These are phyloP conservation scores for Gymnogyps californianus DNA, from an alignment of 2,113 vertebrate species.

Conservation along the genomic window DNA sequence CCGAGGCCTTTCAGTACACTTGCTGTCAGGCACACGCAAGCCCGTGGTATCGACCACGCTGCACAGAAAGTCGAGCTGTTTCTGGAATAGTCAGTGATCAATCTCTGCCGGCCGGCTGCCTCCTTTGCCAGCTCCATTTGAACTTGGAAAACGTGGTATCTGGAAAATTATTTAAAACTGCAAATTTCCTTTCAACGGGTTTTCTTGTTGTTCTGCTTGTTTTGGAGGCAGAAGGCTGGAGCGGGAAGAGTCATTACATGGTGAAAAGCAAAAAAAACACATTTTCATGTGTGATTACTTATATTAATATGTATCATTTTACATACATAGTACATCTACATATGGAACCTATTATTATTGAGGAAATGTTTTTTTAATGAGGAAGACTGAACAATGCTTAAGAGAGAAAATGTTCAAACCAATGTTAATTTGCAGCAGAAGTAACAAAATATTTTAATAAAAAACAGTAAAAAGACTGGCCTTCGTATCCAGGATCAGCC, in stretches of 20 bases:
- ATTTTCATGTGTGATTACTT: constrained; percentile 10
- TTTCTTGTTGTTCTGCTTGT: constrained; percentile 30
- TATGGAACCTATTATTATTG: constrained; percentile 39
- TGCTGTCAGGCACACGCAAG: accelerated
- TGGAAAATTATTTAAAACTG: constrained; percentile 30
- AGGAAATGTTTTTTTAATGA: constrained; percentile 64
- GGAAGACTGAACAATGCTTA: constrained; percentile 55
- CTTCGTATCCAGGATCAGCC: neutral
- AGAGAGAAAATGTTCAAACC: constrained; percentile 58
- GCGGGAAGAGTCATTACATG: neutral
- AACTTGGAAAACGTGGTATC: neutral
- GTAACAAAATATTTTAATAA: constrained; percentile 38
- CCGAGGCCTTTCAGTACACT: accelerated
- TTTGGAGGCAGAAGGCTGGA: neutral
- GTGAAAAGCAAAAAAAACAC: constrained; percentile 11
- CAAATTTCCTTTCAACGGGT: neutral
- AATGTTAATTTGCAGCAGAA: constrained; percentile 33
- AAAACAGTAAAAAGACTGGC: neutral
- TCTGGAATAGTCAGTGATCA: neutral
- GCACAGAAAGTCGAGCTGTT: neutral
- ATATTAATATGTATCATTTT: constrained; percentile 27
- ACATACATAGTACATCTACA: constrained; percentile 9
- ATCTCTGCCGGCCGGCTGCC: neutral
- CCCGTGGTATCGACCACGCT: neutral
- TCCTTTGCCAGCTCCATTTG: neutral